These are phyloP conservation scores for Selenia dentaria DNA, from an alignment of 2,888 invertebrate species.

Conservation along the genomic window DNA sequence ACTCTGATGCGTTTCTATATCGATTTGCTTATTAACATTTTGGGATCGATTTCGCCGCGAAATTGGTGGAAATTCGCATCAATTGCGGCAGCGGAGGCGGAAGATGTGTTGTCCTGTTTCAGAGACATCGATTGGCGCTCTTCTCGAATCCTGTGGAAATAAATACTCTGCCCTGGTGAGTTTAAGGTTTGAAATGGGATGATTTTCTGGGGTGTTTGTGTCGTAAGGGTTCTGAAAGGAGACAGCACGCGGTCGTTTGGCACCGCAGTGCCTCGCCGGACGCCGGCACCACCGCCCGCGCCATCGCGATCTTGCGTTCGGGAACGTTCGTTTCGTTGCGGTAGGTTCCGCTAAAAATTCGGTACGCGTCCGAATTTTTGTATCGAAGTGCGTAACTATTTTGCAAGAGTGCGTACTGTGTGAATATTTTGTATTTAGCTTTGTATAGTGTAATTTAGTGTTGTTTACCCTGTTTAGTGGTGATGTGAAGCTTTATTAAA, in stretches of 20 bases:
- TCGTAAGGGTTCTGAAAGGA: constrained; percentile 47
- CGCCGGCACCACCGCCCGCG: constrained; percentile 66
- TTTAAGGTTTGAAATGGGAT: constrained; percentile 37
- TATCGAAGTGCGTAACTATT: constrained; percentile 34
- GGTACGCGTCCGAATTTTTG: constrained; percentile 48
- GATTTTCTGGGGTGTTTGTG: constrained; percentile 61
- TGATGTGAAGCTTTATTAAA: constrained; percentile 43
- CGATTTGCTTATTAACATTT: constrained; percentile 63
- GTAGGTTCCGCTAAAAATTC: constrained; percentile 56
- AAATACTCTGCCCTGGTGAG: constrained; percentile 41
- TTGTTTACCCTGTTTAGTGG: constrained; percentile 34
- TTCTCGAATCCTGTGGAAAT: constrained; percentile 30
- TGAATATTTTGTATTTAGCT: constrained; percentile 37
- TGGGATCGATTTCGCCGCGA: constrained; percentile 49
- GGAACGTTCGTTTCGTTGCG: constrained; percentile 63
- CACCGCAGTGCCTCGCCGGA: constrained; percentile 78
- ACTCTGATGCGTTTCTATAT: constrained; percentile 38
- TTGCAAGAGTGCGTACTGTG: constrained; percentile 15
- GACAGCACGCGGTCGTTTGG: constrained; percentile 71
- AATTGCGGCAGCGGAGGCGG: constrained; percentile 72
- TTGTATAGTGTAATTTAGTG: constrained; percentile 29
- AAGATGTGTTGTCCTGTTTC: constrained; percentile 79
- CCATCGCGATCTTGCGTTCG: constrained; percentile 39
- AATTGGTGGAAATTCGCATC: constrained; percentile 65
- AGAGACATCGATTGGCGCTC: constrained; percentile 79